Evolutionary conservation across 2,888 invertebrate genomes (phyloP), one percentile per base, ranked within the genome.

Genomic region (Pilophorus perplexus): DNA sequence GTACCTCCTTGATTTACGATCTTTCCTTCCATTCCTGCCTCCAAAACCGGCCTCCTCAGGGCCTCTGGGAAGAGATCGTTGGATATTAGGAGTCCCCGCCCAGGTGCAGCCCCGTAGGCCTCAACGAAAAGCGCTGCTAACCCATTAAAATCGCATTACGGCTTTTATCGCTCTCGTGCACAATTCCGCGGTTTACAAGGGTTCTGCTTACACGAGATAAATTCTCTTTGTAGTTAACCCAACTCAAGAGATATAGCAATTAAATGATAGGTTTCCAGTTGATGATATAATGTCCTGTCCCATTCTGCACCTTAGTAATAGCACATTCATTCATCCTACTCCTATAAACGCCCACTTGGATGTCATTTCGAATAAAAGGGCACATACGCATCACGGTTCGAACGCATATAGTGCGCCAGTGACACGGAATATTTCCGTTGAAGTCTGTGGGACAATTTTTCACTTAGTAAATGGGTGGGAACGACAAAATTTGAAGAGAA

Each of bases 61-160:
- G 33, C 33, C 33, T 33, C 33, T 1, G 52, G 52, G 48, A 50
- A 20, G 48, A 48, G 16, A 57, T 57, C 37, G 57, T 28, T 18
- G 40, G 57, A 42, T 59, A 59, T 59, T 59, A 59, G 40, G 33
- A 14, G 48, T 46, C 62, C 23, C 20, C 46, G 25, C 48, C 52
- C 52, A 52, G 42, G 42, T 40, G 59, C 59, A 59, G 16, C 59
- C 46, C 48, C 40, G 27, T 10, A 16, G 8, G 3, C 27, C 18
- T 28, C 52, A 25, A 4, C n/a, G 14, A 16, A 12, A 6, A 33
- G 18, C 52, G 25, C 52, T 28, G 25, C 20, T 16, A n/a, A 18
- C 28, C 62, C 62, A 62, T 62, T 46, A 62, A 62, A 62, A 62
- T 62, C 62, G 46, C 62, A 62, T 62, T 62, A 62, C 46, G 46